Evolutionary conservation across 2,888 invertebrate genomes (phyloP), one percentile per base, ranked within the genome.

Genomic region (Oeneis ivallda): DNA sequence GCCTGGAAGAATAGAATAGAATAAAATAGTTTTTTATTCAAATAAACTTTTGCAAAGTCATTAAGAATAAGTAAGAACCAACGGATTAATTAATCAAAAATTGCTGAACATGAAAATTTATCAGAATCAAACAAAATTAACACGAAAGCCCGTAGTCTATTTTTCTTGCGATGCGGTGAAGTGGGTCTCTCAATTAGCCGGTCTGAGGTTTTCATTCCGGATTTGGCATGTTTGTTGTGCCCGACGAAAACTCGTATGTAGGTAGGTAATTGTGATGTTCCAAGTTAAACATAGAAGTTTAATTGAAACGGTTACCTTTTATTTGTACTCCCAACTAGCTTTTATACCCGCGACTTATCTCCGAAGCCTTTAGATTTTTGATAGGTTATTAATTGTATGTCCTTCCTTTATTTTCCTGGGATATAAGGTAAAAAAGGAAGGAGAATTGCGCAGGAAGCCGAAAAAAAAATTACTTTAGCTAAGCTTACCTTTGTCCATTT

Each of bases 161-260:
- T 67, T 69, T 67, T 62, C 67, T 67, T 62, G 59, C 57, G 49
- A 61, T 59, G 62, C 49, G 63, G 62, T 59, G 50, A 60, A 64
- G 65, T 69, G 60, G 59, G 66, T 67, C 59, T 67, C 65, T 69
- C 67, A 69, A 67, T 67, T 67, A 63, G 69, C 60, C 65, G 62
- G 52, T 59, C 59, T 67, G 69, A 47, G 67, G 65, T 67, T 67
- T 64, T 62, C 64, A 62, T 67, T 59, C 52, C 54, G 56, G 54
- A 62, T 67, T 64, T 64, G 53, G 60, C n/a, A 41, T 56, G 56
- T 65, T 67, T 69, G 62, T 62, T 50, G 66, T 37, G 15, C 19
- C 43, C 34, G 52, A 59, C 62, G 59, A 49, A 58, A 61, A 26
- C 52, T 34, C 64, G 61, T 52, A 37, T 62, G 62, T 59, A 26